These are phyloP conservation scores for Oostethus manadensis DNA, from an alignment of 2,113 vertebrate species.

Conservation along the genomic window DNA sequence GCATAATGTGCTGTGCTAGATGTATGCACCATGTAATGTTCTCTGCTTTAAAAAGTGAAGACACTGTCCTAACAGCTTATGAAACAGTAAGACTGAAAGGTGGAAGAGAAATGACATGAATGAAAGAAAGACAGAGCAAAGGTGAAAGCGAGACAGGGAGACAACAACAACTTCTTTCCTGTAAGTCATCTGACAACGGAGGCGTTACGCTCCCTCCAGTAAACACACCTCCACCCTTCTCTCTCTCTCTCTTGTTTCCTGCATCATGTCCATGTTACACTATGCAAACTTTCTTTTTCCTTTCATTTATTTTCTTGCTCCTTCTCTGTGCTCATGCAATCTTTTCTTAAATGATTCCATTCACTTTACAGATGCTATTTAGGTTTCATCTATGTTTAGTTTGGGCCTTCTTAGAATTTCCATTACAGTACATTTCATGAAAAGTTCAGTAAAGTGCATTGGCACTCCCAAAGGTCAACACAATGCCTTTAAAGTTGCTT, in stretches of 20 bases:
- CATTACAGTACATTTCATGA: background rate
- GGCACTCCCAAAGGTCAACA: too few species aligned
- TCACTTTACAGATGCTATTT: background rate
- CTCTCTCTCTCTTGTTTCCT: background rate
- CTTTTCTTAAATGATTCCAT: too few species aligned
- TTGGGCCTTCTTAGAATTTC: background rate
- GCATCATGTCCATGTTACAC: background rate
- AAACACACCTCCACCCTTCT: conserved; percentile 36
- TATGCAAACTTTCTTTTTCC: background rate
- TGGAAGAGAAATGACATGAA: conserved; percentile 8
- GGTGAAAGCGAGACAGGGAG: conserved; percentile 3
- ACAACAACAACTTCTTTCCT: conserved; percentile 58
- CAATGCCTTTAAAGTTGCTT: too few species aligned
- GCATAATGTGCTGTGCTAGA: background rate
- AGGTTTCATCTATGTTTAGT: background rate
- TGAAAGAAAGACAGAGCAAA: conserved; percentile 13
- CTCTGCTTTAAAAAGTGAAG: background rate
- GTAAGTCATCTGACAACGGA: conserved; percentile 65
- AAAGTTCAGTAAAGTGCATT: background rate
- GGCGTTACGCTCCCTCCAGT: conserved; percentile 50
- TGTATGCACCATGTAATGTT: background rate
- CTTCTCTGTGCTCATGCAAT: background rate
- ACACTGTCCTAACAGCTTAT: background rate
- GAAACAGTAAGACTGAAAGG: conserved; percentile 6
- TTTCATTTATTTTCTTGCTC: background rate